Evolutionary conservation across 2,888 invertebrate genomes (phyloP), one percentile per base, ranked within the genome.

Genomic region (Melangyna quadrimaculata): DNA sequence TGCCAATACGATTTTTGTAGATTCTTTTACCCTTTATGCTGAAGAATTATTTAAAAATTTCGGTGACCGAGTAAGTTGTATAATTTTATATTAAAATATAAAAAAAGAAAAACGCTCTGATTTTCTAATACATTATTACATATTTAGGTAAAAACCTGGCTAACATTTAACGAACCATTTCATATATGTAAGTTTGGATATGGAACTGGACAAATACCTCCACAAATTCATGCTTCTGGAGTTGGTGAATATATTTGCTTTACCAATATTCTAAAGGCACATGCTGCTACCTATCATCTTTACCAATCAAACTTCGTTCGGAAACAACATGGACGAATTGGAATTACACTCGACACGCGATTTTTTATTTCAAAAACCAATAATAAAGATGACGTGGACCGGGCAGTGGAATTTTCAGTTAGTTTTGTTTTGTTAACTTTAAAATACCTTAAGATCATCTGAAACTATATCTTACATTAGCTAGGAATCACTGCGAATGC

Each of bases 131-230:
- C 0, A 1, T 10, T 12, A 22, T 4, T n/a, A n/a, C n/a, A n/a
- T 4, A 10, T n/a, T n/a, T 17, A 84, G 83, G 79, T 90, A 37
- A 88, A 88, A 45, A 93, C 93, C 4, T 94, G 94, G 94, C 93
- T 94, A 14, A 94, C 94, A 0, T 93, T 94, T 77, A 94, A 94
- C 88, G 94, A 94, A 88, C 94, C 94, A 0, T 90, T 89, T 74
- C 91, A 92, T 80, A 90, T 91, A 45, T 93, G 92, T 69, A 89
- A 88, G 1, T 88, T 89, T 27, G 93, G 93, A 0, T 94, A 95
- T 88, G 94, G 94, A 1, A 65, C 35, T 4, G 87, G 70, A 0
- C 88, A 88, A 0, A 88, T 87, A 1, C 89, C 90, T 10, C 92
- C 92, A 0, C 89, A 90, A 6, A 73, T 93, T 4, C 90, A 92